A percentile compares a stretch with the other conserved stretches of the same genome.
phyloP scores from a whole-genome alignment of 2,888 invertebrate genomes.

The Tenthredo mesomela region DNA sequence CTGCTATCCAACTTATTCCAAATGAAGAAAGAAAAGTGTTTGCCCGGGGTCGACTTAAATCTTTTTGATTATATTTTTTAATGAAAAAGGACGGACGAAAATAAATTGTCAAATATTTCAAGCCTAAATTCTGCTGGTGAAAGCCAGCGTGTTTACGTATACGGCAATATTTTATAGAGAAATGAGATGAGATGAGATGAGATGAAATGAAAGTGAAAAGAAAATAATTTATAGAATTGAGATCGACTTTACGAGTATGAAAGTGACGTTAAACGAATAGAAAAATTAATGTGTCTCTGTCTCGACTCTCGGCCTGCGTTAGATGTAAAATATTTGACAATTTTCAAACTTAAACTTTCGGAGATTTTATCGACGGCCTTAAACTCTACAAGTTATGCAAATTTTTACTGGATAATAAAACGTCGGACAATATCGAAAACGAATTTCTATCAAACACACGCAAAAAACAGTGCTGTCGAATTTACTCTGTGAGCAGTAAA shows the following conservation, averaged over 20 bases:
- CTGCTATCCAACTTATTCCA: background rate
- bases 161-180: background rate
- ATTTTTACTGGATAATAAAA: too few relatives aligned
- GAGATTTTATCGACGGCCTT: background rate
- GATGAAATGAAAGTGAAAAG: background rate
- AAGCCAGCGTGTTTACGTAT: background rate
- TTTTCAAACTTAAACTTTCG: background rate
- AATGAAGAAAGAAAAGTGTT: conserved; percentile 16
- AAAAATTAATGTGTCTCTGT: background rate
- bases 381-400: background rate
- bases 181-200: background rate
- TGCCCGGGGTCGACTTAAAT: conserved; percentile 10
- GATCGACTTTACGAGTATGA: background rate
- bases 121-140: background rate
- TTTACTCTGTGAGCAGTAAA: too few relatives aligned
- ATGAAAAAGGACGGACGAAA: background rate
- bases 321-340: background rate
- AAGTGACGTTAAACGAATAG: background rate
- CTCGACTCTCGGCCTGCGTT: background rate
- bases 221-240: background rate
- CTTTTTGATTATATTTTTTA: conserved; percentile 23
- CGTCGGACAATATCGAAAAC: too few relatives aligned
- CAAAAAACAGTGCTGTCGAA: too few relatives aligned
- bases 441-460: too few relatives aligned
- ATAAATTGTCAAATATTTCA: conserved; percentile 27